Evolutionary conservation across 2,113 vertebrate genomes (phyloP).

Genomic region (Motacilla tschutschensis): DNA sequence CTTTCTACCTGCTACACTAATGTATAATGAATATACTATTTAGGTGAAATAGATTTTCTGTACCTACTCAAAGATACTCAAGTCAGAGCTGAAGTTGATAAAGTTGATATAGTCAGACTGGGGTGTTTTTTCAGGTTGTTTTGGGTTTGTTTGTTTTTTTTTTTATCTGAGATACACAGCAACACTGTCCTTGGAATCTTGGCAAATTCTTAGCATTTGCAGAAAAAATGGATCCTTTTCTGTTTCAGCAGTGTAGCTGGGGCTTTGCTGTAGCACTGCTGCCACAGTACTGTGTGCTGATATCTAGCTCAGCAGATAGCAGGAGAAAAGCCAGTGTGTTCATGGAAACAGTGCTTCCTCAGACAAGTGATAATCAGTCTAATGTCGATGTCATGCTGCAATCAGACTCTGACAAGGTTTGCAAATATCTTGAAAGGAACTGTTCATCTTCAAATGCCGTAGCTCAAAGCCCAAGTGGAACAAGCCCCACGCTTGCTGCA

Average conservation of each 20-base stretch:
- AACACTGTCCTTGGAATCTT: neutral
- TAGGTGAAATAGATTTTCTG: neutral
- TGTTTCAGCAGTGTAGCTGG: neutral
- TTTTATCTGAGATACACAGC: neutral
- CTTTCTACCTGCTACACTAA: neutral
- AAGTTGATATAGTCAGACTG: neutral
- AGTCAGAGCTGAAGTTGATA: neutral
- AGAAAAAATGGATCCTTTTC: neutral
- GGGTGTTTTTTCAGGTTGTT: too few relatives aligned
- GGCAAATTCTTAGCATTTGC: neutral
- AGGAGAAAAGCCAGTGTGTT: conserved; percentile 42
- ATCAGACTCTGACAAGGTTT: conserved; percentile 69
- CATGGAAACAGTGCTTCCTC: conserved; percentile 34
- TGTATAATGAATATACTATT: neutral
- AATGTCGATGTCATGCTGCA: conserved; percentile 57
- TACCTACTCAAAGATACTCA: neutral
- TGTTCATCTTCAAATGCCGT: conserved; percentile 49
- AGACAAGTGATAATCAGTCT: conserved; percentile 65
- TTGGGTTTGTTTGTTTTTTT: neutral
- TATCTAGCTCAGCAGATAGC: conserved; percentile 14
- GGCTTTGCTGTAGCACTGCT: neutral
- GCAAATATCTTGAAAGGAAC: conserved; percentile 70
- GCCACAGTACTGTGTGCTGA: neutral
- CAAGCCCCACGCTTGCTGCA: conserved; percentile 22
- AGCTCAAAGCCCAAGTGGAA: conserved; percentile 65